Conservation (phyloP, 2,888 invertebrate species). For the Aspidapion aeneum region DNA sequence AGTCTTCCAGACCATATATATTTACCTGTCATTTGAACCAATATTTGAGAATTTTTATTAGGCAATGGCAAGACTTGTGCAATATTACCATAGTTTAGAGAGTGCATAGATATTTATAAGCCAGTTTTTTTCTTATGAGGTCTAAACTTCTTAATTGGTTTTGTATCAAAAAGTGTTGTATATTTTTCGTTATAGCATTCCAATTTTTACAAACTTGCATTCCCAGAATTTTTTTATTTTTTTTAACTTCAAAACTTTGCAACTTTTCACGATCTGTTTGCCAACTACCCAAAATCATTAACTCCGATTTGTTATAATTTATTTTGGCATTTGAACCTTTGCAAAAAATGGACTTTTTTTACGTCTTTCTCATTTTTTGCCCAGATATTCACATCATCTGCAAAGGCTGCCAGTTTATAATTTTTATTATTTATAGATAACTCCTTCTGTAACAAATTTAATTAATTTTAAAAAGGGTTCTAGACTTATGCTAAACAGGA, state of each 20-base stretch:
- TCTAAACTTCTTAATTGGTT: not conserved
- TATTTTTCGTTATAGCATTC: not conserved
- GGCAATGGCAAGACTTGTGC: not conserved
- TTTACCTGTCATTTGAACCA: not conserved
- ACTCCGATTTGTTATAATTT: not conserved
- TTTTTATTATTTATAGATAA: not conserved
- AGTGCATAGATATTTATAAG: not conserved
- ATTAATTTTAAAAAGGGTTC: constrained; percentile 2
- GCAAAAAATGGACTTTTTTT: not conserved
- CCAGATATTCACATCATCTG: not conserved
- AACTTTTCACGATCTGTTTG: not conserved
- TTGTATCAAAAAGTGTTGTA: not conserved
- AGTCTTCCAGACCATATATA: not conserved
- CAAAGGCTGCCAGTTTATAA: not conserved
- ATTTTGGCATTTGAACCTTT: not conserved
- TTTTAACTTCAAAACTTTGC: not conserved
- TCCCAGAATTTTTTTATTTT: not conserved
- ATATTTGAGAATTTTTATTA: not conserved
- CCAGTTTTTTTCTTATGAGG: constrained; percentile 2
- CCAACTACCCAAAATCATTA: not conserved
- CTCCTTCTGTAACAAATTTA: constrained; percentile 1
- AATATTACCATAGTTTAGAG: not conserved
- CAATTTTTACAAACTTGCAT: not conserved
- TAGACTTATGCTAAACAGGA: not conserved
- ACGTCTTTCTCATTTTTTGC: not conserved